phyloP scores from a whole-genome alignment of 2,797 vertebrate genomes.

The Poeciliopsis gracilis region DNA sequence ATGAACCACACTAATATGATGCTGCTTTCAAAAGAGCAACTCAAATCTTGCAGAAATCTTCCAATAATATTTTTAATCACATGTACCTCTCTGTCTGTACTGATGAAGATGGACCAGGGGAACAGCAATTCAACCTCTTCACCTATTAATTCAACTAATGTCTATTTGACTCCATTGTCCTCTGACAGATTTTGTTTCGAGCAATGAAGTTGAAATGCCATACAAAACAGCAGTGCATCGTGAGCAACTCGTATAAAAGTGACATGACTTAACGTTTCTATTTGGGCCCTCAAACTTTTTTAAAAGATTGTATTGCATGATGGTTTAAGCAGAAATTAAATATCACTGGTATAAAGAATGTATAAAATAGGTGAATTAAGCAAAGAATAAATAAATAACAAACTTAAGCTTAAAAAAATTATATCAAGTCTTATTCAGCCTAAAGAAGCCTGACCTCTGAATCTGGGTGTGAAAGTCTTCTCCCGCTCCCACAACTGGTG shows the following conservation, averaged over 20 bases:
- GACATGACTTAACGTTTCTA: not conserved
- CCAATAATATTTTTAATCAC: not conserved
- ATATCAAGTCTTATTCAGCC: not conserved
- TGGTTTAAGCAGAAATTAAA: too few relatives aligned
- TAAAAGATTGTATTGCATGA: too few relatives aligned
- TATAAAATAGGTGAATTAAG: not conserved
- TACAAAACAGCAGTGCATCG: not conserved
- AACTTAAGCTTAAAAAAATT: not conserved
- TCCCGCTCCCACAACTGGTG: constrained; percentile 41
- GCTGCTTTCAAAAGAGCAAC: not conserved
- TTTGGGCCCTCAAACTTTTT: not conserved
- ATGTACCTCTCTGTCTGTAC: not conserved
- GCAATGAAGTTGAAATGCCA: not conserved
- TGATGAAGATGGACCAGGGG: not conserved
- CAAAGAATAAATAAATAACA: not conserved
- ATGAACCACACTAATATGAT: not conserved
- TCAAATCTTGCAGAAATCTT: not conserved
- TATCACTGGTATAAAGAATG: not conserved
- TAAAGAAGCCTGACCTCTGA: constrained; percentile 34
- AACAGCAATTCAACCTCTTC: not conserved
- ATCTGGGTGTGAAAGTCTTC: not conserved
- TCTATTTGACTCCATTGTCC: not conserved
- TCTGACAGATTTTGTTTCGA: not conserved
- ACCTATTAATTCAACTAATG: not conserved
- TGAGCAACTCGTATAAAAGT: not conserved